phyloP scores from a whole-genome alignment of 2,888 invertebrate genomes.

The Taphrorychus bicolor region DNA sequence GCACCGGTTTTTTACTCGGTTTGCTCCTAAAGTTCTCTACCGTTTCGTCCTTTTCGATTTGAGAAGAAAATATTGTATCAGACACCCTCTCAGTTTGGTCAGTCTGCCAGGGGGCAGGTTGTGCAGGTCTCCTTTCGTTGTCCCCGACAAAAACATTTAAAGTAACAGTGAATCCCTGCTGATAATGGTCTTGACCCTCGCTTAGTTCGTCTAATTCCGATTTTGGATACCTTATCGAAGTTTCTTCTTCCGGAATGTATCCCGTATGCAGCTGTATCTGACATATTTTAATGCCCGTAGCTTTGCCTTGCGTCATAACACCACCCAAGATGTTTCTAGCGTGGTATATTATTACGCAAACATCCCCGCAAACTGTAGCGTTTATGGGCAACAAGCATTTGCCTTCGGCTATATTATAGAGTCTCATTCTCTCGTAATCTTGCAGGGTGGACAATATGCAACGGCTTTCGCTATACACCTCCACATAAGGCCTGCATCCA shows the following conservation, averaged over 20 bases:
- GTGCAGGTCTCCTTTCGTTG: conserved; percentile 70
- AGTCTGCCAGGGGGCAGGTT: conserved; percentile 78
- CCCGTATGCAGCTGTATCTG: conserved; percentile 91
- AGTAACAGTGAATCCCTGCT: conserved; percentile 72
- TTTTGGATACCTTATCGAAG: conserved; percentile 75
- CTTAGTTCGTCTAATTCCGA: conserved; percentile 84
- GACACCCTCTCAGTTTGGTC: conserved; percentile 67
- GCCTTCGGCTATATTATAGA: conserved; percentile 74
- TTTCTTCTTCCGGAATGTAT: conserved; percentile 77
- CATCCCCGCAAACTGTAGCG: conserved; percentile 83
- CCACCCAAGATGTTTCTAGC: conserved; percentile 85
- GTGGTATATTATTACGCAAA: conserved; percentile 81
- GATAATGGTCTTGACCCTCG: conserved; percentile 69
- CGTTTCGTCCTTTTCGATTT: conserved; percentile 82
- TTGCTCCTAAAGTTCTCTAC: conserved; percentile 78
- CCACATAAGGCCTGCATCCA: conserved; percentile 92
- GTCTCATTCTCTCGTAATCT: conserved; percentile 88
- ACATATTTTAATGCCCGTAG: conserved; percentile 84
- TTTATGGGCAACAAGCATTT: conserved; percentile 71
- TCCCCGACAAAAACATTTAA: conserved; percentile 77
- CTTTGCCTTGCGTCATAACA: conserved; percentile 70
- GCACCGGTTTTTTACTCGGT: conserved; percentile 51
- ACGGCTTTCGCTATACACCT: conserved; percentile 88
- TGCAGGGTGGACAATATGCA: conserved; percentile 81
- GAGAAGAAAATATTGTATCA: conserved; percentile 75